Percentiles rank a stretch among this genome's conserved stretches.
phyloP scores from a whole-genome alignment of 2,113 vertebrate genomes.

The Cyprinodon tularosa region DNA sequence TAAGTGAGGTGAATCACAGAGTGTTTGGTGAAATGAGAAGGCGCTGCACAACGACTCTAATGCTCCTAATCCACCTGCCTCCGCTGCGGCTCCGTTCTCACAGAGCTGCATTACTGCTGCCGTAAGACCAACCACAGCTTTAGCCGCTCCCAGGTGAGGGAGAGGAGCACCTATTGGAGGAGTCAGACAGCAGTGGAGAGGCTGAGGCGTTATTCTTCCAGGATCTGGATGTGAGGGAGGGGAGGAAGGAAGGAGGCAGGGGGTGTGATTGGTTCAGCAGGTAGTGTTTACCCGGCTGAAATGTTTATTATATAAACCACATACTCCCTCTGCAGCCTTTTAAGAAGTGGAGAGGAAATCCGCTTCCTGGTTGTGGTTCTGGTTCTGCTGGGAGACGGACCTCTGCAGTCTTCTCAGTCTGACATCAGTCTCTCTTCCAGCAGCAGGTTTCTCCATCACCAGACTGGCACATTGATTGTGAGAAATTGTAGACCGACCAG shows the following conservation, averaged over 20 bases:
- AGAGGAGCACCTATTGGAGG: no score
- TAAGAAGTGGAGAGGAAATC: slow-evolving; percentile 18
- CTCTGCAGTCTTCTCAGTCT: slow-evolving; percentile 5
- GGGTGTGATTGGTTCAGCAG: slow-evolving; percentile 6
- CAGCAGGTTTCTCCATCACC: no score
- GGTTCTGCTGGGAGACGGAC: slow-evolving; percentile 21
- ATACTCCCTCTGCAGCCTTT: slow-evolving; percentile 20
- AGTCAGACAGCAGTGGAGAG: neutral
- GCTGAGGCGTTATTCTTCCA: neutral
- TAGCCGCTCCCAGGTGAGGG: neutral
- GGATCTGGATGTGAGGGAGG: slow-evolving; percentile 14
- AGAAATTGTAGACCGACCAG: no score
- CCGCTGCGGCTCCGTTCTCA: slow-evolving; percentile 55
- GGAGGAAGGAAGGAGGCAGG: slow-evolving; percentile 9
- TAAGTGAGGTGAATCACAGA: slow-evolving; percentile 44
- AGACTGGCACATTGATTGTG: no score
- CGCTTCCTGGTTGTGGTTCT: slow-evolving; percentile 33
- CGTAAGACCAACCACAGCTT: neutral
- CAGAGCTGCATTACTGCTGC: slow-evolving; percentile 14
- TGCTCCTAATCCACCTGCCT: slow-evolving; percentile 63
- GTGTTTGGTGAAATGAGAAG: slow-evolving; percentile 51
- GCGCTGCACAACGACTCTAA: slow-evolving; percentile 41
- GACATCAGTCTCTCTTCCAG: neutral
- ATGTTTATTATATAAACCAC: slow-evolving; percentile 16
- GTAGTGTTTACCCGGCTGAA: slow-evolving; percentile 37